Evolutionary conservation across 2,113 vertebrate species (phyloP).

Genomic region (Rhagologus leucostigma): DNA sequence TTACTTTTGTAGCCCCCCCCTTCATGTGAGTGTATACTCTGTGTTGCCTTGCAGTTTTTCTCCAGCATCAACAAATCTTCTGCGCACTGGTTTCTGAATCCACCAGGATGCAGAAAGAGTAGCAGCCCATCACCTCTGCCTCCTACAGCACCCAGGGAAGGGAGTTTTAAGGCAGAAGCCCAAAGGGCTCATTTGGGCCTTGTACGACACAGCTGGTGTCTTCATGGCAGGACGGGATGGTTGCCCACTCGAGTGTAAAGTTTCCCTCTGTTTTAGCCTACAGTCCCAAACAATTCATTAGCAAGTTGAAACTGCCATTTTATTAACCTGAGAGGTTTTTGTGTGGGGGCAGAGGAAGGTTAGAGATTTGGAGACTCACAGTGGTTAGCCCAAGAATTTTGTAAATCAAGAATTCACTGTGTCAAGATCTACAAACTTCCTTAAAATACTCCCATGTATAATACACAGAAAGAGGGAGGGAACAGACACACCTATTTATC

Average conservation of each 20-base stretch:
- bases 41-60: background rate
- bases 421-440: background rate
- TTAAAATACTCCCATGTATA: background rate
- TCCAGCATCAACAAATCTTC: background rate
- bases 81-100: background rate
- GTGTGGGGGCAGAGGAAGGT: background rate
- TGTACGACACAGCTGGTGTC: background rate
- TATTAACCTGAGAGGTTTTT: background rate
- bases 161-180: background rate
- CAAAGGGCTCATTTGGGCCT: background rate
- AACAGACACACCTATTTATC: background rate
- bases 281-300: background rate
- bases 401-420: background rate
- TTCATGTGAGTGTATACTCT: background rate
- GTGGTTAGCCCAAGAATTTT: background rate
- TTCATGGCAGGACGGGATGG: background rate
- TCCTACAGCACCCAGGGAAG: background rate
- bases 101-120: background rate
- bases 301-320: background rate
- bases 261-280: background rate
- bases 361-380: background rate
- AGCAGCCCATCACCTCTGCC: background rate
- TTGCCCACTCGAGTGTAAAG: fast-evolving
- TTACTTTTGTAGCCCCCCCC: background rate
- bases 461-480: background rate